Evolutionary conservation across 2,797 vertebrate genomes (phyloP), one percentile per base, ranked within the genome.

Genomic region (Smutsia temminckii): DNA sequence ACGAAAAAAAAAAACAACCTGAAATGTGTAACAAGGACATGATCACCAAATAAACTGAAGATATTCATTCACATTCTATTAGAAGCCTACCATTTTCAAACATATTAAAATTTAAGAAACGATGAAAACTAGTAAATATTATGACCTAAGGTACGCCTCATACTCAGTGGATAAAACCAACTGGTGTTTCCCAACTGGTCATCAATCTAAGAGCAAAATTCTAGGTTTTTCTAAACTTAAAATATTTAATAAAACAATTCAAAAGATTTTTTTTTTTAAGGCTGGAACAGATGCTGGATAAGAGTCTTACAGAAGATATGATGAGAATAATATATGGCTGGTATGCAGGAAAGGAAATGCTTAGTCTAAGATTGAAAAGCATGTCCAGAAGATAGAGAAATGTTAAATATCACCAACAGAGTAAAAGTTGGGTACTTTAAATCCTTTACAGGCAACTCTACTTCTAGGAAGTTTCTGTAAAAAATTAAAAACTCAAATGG

Each of bases 101-200:
- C 17, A 59, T 6, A 72, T 27, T 80, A 89, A 88, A 88, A 91
- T 80, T 83, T 90, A 93, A 81, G 16, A 92, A 92, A 88, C 6
- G 34, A 78, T 66, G 34, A 91, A 88, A 80, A 42, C 9, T 40
- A 93, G 16, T n/a, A 91, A 75, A 64, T 91, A 87, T 46, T 74
- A 32, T 29, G 83, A 66, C 25, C 37, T 40, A 93, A 68, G 16
- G 16, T 61, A 27, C 5, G 87, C 6, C 23, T 78, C n/a, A 81
- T 13, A 74, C 12, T 71, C 51, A 74, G 14, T 49, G 53, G 88
- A 96, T 69, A 83, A 75, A 27, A 83, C 27, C 40, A 49, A 91
- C 13, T 51, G 40, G 64, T 37, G 25, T 34, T 89, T 83, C 27
- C 18, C 55, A 64, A 78, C 25, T 72, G 29, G 63, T 51, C 49